phyloP scores from a whole-genome alignment of 2,888 invertebrate genomes.

The Nineta flava region DNA sequence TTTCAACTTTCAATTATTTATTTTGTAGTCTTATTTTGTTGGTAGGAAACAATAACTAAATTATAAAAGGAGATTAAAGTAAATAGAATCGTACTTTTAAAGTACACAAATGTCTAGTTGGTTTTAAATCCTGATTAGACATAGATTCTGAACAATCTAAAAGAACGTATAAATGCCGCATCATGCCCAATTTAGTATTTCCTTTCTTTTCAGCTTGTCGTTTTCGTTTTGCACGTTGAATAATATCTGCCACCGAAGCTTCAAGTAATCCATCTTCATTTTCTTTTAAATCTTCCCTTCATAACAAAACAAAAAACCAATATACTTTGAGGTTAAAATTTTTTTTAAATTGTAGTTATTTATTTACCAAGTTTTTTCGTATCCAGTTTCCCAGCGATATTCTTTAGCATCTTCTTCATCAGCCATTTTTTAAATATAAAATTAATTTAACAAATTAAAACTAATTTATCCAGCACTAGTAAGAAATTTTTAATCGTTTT shows the following conservation, averaged over 20 bases:
- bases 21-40: too few species aligned
- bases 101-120: slow-evolving; percentile 74
- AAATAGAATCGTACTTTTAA: slow-evolving; percentile 48
- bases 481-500: too few species aligned
- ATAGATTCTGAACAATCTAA: slow-evolving; percentile 91
- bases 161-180: slow-evolving; percentile 87
- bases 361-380: slow-evolving; percentile 80
- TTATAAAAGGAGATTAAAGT: not conserved
- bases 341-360: slow-evolving; percentile 7
- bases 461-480: not conserved
- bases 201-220: slow-evolving; percentile 52
- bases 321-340: slow-evolving; percentile 1
- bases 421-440: slow-evolving; percentile 32
- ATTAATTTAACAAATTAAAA: not conserved
- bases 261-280: slow-evolving; percentile 89
- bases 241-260: slow-evolving; percentile 77
- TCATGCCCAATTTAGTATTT: slow-evolving; percentile 89
- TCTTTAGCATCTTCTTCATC: slow-evolving; percentile 77
- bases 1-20: too few species aligned
- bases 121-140: slow-evolving; percentile 89
- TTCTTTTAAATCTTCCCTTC: slow-evolving; percentile 89
- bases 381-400: slow-evolving; percentile 90
- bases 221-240: slow-evolving; percentile 76
- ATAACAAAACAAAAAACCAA: slow-evolving; percentile 8
- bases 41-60: too few species aligned